Percentiles rank a stretch among this genome's conserved stretches.
Evolutionary conservation across 2,888 invertebrate genomes (phyloP).

Genomic region (Rapana venosa): DNA sequence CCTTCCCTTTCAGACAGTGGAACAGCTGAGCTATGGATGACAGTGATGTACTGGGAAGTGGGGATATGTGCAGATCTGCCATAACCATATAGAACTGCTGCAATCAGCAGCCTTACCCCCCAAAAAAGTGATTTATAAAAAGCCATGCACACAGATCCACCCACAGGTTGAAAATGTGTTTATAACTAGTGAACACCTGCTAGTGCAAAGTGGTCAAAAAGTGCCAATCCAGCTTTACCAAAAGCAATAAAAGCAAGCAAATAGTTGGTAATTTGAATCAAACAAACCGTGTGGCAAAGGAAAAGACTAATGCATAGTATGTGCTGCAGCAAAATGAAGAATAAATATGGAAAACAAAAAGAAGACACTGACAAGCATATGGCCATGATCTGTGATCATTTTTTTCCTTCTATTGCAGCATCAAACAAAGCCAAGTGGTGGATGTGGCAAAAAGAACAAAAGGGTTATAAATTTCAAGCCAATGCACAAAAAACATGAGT

Average conservation of each 20-base stretch:
- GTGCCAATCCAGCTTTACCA: slow-evolving; percentile 2
- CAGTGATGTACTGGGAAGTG: too few relatives aligned
- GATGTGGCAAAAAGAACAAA: not conserved
- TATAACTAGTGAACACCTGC: too few relatives aligned
- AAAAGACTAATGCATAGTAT: not conserved
- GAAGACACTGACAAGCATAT: not conserved
- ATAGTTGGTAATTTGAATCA: not conserved
- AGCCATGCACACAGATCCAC: too few relatives aligned
- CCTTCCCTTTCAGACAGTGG: too few relatives aligned
- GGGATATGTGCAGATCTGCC: too few relatives aligned
- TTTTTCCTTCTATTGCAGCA: not conserved
- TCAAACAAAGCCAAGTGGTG: slow-evolving; percentile 12
- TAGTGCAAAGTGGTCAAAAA: not conserved
- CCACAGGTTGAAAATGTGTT: too few relatives aligned
- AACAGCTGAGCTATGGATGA: too few relatives aligned
- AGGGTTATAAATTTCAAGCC: not conserved
- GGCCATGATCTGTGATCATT: not conserved
- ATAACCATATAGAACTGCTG: too few relatives aligned
- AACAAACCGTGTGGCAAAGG: not conserved
- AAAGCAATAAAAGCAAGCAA: slow-evolving; percentile 9
- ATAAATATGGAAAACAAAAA: not conserved
- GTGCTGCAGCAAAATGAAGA: not conserved
- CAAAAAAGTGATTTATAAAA: too few relatives aligned
- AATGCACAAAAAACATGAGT: not conserved
- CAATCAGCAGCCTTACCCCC: too few relatives aligned